Percentiles rank a stretch among this genome's conserved stretches.
phyloP scores from a whole-genome alignment of 2,888 invertebrate species.

The Siphlonurus alternatus region DNA sequence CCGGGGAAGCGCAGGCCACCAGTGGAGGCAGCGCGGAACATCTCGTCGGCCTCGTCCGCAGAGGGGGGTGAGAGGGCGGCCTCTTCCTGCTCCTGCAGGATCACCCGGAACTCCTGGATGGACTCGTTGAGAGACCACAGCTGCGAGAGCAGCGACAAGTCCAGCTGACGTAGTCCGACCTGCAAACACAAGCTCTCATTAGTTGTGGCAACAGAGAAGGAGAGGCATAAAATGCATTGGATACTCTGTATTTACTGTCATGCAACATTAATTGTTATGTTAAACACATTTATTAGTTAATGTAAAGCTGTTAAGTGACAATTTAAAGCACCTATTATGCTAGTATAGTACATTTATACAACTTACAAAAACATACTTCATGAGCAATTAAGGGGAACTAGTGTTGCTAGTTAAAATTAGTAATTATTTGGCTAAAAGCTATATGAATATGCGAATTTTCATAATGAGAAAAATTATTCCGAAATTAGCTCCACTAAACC shows the following conservation, averaged over 20 bases:
- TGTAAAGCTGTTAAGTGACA: too few species aligned
- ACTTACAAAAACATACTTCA: too few species aligned
- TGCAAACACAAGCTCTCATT: slow-evolving; percentile 32
- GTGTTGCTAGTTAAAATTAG: too few species aligned
- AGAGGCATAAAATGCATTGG: slow-evolving; percentile 11
- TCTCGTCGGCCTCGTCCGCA: slow-evolving; percentile 31
- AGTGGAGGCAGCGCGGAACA: not conserved
- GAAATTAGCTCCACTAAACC: too few species aligned
- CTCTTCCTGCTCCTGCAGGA: slow-evolving; percentile 33
- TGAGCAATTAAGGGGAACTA: too few species aligned
- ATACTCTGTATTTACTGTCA: slow-evolving; percentile 8
- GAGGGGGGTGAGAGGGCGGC: slow-evolving; percentile 26
- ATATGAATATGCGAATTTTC: too few species aligned
- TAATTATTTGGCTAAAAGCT: too few species aligned
- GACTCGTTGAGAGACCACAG: slow-evolving; percentile 85
- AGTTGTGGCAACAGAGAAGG: slow-evolving; percentile 8
- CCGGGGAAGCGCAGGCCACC: slow-evolving; percentile 18
- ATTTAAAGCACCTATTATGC: too few species aligned
- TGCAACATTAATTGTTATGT: slow-evolving; percentile 2
- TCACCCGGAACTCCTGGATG: slow-evolving; percentile 70
- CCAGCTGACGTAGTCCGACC: slow-evolving; percentile 78
- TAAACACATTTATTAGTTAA: too few species aligned
- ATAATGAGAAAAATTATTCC: too few species aligned
- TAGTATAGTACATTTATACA: too few species aligned
- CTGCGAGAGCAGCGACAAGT: slow-evolving; percentile 75